Conservation (phyloP, 2,113 vertebrate species). For the Anser brachyrhynchus region DNA sequence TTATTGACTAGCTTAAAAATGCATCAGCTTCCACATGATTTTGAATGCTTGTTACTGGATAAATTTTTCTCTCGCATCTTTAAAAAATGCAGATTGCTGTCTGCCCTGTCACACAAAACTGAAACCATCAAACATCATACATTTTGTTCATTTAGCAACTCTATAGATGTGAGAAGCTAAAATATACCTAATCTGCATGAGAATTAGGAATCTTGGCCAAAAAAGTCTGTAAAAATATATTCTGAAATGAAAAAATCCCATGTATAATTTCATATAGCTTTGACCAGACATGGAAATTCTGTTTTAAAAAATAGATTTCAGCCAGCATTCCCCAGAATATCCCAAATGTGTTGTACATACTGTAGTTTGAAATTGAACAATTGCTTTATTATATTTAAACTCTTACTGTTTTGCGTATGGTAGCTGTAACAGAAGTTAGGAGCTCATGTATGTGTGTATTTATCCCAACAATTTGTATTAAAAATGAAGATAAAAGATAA, state of each 20-base stretch:
- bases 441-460: rapidly evolving
- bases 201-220: background rate
- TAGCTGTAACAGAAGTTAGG: background rate
- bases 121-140: background rate
- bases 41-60: background rate
- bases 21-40: background rate
- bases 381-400: background rate
- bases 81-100: background rate
- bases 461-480: background rate
- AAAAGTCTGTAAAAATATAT: background rate
- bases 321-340: no score
- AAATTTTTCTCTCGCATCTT: background rate
- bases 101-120: rapidly evolving
- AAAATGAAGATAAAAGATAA: background rate
- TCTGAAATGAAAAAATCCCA: background rate
- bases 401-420: background rate
- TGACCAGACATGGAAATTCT: background rate
- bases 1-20: background rate
- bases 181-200: background rate
- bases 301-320: background rate
- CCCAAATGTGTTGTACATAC: no score
- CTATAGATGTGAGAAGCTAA: background rate
- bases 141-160: background rate
- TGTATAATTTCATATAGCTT: background rate
- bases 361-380: background rate